Evolutionary conservation across 2,113 vertebrate species (phyloP), one percentile per base, ranked within the genome.

Genomic region (Petroica traversi): DNA sequence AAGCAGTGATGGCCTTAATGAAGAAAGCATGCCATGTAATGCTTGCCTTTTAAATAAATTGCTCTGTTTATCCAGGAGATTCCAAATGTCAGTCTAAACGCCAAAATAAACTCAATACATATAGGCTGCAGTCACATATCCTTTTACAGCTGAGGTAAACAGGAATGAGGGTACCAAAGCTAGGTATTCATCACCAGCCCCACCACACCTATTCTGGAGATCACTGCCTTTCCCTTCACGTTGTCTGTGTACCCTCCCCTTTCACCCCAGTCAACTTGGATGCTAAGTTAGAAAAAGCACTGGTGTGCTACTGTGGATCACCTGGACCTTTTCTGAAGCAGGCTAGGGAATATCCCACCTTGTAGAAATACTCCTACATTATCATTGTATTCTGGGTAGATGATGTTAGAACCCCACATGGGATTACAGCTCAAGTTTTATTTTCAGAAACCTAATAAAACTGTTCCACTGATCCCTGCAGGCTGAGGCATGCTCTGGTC

Each of bases 391-490:
- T 19, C 16, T 31, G 24, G 33, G 26, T 25, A 69, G 29, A 40
- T 22, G 40, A 5, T 4, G 1, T 26, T 49, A 80, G 38, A 72
- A 75, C 3, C 14, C 11, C 17, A 15, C 19, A 13, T 8, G 29
- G 22, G 18, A 74, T 57, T 76, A 61, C 25, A 71, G 51, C 34
- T 63, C 1, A 1, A 34, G 24, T 43, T 54, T 67, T 12, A 31
- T 61, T 82, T 91, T 67, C 57, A 94, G 57, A 81, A 91, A 66
- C 12, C 16, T 20, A 52, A 33, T 34, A 80, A 16, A 78, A 81
- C 19, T 33, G 24, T 81, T 68, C 28, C 46, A 66, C 46, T 0
- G 1, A 58, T 63, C 55, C 24, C 58, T 33, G 31, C 36, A 61
- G 24, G 57, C 31, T 46, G 19, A 87, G 45, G n/a, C 64, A 72